Conservation (phyloP, 2,113 vertebrate genomes). For the Labeo catla region DNA sequence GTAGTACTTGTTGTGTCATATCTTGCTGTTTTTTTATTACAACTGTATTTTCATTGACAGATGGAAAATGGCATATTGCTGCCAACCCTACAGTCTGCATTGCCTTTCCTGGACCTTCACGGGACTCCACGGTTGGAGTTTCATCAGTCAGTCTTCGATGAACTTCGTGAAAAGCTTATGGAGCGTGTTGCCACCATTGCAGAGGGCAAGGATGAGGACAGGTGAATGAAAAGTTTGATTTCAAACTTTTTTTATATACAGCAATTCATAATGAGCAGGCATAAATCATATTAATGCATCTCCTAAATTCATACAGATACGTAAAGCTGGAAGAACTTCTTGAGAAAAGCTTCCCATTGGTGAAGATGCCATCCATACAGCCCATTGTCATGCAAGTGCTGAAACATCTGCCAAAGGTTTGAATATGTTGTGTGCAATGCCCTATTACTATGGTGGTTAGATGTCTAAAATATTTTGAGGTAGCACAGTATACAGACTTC, state of each 20-base stretch:
- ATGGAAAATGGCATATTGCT: constrained; percentile 95
- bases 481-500: neutral
- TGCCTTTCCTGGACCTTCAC: constrained; percentile 96
- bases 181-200: constrained; percentile 92
- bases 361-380: constrained; percentile 96
- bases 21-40: neutral
- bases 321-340: constrained; percentile 93
- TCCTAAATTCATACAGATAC: constrained; percentile 74
- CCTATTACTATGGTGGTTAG: neutral
- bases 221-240: constrained; percentile 70
- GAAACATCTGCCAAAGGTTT: constrained; percentile 94
- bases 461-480: neutral
- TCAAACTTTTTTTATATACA: neutral
- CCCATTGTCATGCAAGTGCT: constrained; percentile 98
- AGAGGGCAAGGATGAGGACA: constrained; percentile 90
- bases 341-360: constrained; percentile 95
- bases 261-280: neutral
- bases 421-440: constrained; percentile 5
- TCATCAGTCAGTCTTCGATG: constrained; percentile 97
- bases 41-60: constrained; percentile 65
- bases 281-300: neutral
- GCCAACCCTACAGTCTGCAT: constrained; percentile 93
- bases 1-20: neutral
- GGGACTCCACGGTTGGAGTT: constrained; percentile 95
- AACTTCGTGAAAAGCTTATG: constrained; percentile 94